Percentiles rank a stretch among this genome's conserved stretches.
Conservation (phyloP, 2,113 vertebrate species). For the Bos indicus region DNA sequence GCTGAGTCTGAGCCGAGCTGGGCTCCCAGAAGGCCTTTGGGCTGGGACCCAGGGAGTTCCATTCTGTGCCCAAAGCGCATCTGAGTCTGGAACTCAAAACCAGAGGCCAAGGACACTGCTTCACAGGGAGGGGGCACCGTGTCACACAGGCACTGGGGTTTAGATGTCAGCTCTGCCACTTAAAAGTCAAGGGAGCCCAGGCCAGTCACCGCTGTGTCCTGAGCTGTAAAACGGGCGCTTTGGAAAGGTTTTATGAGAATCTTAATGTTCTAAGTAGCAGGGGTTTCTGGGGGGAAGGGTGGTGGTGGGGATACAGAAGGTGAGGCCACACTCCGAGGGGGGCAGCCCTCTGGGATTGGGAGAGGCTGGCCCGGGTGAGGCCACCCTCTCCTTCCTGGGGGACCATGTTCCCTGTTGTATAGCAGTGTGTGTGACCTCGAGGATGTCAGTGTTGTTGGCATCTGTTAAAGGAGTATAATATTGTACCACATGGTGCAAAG, state of each 20-base stretch:
- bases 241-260: not conserved
- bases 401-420: not conserved
- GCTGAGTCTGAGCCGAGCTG: not conserved
- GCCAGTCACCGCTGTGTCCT: not conserved
- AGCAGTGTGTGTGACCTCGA: not conserved
- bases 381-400: not conserved
- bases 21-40: not conserved
- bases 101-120: not conserved
- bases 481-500: not conserved
- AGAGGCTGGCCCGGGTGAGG: not conserved
- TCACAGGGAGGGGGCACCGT: rapidly evolving
- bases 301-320: not conserved
- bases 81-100: not conserved
- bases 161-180: not conserved
- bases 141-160: not conserved
- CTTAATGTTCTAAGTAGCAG: not conserved
- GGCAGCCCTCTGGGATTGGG: not conserved
- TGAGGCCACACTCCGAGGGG: not conserved
- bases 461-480: not conserved
- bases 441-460: not conserved
- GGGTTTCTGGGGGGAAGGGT: not conserved
- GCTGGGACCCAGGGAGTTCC: not conserved
- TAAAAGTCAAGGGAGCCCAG: not conserved
- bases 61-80: not conserved
- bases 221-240: not conserved